Evolutionary conservation across 1,140 invertebrate genomes (phyloP), one percentile per base, ranked within the genome.

Genomic region (Fopius arisanus): DNA sequence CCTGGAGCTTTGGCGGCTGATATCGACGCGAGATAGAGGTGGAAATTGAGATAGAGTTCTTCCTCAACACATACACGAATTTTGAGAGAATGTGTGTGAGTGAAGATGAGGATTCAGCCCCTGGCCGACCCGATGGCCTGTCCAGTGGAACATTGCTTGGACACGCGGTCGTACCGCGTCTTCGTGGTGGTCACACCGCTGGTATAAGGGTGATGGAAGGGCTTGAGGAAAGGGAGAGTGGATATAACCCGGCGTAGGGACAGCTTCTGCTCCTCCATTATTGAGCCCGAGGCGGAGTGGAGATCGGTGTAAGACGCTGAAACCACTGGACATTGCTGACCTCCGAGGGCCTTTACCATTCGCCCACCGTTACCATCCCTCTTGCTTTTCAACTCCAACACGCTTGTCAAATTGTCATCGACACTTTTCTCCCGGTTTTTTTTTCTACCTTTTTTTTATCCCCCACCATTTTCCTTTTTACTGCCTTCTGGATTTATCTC

Each of bases 291-390:
- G 70, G 41, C 78, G 67, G 75, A 86, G 82, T 84, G 81, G 79
- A 85, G 79, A 83, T 81, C 80, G 79, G 67, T 84, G 82, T 85
- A 84, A 82, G 80, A 83, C 77, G 79, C 77, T 81, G 76, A 77
- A 77, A 79, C 78, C 78, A 76, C 77, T 76, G 77, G 81, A 81
- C 81, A 80, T 78, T 76, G 76, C 26, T 76, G 40, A 29, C 66
- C 72, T 63, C 51, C 3, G 33, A 63, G 7, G 54, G 12, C 59
- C 69, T 71, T 41, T 63, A 54, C 28, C 43, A 48, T 54, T 63
- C 31, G 33, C 37, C 67, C 37, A 21, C 43, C n/a, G 33, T 28
- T 43, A 43, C 19, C 48, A 48, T 28, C 67, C 40, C 40, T 43
- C 67, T 68, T 43, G 33, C 40, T 26, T 29, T 68, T 19, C 21